Evolutionary conservation across 2,113 vertebrate genomes (phyloP).

Genomic region (Plecotus auritus): DNA sequence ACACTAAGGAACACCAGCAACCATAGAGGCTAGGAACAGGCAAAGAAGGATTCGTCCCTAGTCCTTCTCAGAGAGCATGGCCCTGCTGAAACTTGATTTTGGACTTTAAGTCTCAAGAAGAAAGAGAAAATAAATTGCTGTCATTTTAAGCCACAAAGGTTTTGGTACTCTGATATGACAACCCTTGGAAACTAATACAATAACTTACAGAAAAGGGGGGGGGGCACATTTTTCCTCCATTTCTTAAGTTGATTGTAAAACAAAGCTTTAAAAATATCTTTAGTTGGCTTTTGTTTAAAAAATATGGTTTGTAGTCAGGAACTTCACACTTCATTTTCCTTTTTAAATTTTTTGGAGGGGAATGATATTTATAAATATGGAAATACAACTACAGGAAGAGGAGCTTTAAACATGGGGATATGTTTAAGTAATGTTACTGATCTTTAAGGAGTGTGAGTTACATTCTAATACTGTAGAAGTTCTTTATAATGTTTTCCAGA

Average conservation of each 20-base stretch:
- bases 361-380: constrained; percentile 48
- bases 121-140: not conserved
- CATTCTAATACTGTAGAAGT: constrained; percentile 35
- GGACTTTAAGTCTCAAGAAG: not conserved
- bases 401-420: constrained; percentile 42
- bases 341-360: constrained; percentile 36
- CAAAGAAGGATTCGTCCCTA: not conserved
- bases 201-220: not conserved
- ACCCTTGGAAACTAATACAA: not conserved
- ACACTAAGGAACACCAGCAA: not conserved
- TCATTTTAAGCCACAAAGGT: not conserved
- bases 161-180: not conserved
- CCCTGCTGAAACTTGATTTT: not conserved
- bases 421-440: constrained; percentile 40
- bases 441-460: constrained; percentile 47
- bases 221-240: not conserved
- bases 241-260: constrained; percentile 36
- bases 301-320: constrained; percentile 22
- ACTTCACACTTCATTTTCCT: constrained; percentile 64
- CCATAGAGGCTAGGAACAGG: not conserved
- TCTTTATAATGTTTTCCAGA: constrained; percentile 63
- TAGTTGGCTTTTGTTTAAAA: constrained; percentile 56
- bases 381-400: constrained; percentile 34
- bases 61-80: not conserved
- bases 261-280: constrained; percentile 20